Percentiles rank a stretch among this genome's conserved stretches.
Evolutionary conservation across 2,113 vertebrate genomes (phyloP).

Genomic region (Tetrao urogallus): DNA sequence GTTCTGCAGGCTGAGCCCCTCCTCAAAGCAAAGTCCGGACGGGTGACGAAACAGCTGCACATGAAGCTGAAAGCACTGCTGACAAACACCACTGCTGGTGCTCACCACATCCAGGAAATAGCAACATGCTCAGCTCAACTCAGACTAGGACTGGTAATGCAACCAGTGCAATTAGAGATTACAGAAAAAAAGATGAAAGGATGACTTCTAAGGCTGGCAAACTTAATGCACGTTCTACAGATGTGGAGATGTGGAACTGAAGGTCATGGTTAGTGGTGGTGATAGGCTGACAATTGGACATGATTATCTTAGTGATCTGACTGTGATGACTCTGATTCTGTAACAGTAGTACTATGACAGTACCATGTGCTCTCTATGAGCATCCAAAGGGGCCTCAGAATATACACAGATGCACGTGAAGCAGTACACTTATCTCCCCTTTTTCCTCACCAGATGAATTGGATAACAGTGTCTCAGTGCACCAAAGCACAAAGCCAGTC

Average conservation of each 20-base stretch:
- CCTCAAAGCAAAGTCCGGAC: background rate
- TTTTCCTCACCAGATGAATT: background rate
- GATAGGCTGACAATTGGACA: no score
- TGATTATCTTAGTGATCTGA: no score
- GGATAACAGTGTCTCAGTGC: background rate
- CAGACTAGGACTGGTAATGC: background rate
- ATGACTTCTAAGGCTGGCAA: background rate
- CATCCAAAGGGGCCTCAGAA: fast-evolving
- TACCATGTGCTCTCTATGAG: background rate
- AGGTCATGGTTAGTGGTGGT: no score
- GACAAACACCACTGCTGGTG: background rate
- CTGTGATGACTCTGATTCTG: no score
- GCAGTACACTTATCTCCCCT: fast-evolving
- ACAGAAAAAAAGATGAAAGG: background rate
- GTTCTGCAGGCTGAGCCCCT: background rate
- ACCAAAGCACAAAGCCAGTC: background rate
- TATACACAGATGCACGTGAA: background rate
- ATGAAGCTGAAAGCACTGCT: background rate
- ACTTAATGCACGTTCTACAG: background rate
- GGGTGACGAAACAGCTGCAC: background rate
- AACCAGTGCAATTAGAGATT: background rate
- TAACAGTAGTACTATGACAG: background rate
- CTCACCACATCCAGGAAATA: background rate
- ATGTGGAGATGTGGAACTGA: no score
- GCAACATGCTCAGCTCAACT: background rate